Evolutionary conservation across 2,113 vertebrate genomes (phyloP).

Genomic region (Zapus hudsonius): DNA sequence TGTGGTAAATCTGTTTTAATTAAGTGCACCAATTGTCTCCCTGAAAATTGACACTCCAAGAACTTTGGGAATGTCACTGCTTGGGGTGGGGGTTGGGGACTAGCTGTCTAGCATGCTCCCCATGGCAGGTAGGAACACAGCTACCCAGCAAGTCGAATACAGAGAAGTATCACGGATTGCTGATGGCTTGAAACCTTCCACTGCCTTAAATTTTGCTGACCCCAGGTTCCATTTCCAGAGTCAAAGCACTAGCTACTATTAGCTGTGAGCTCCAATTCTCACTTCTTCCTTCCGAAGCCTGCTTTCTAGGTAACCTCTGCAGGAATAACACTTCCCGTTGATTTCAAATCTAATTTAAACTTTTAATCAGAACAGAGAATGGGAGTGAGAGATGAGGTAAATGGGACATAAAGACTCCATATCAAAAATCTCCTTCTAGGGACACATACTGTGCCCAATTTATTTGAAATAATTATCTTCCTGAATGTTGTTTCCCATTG

Average conservation of each 20-base stretch:
- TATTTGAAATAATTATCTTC: slow-evolving; percentile 56
- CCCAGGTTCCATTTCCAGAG: not conserved
- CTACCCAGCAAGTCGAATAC: not conserved
- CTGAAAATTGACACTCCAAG: not conserved
- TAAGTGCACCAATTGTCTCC: not conserved
- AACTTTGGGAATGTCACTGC: slow-evolving; percentile 13
- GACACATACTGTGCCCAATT: slow-evolving; percentile 39
- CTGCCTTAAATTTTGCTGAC: slow-evolving; percentile 36
- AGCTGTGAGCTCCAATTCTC: slow-evolving; percentile 14
- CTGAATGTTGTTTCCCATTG: slow-evolving; percentile 15
- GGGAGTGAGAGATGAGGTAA: not conserved
- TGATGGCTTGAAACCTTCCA: slow-evolving; percentile 21
- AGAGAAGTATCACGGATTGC: not conserved
- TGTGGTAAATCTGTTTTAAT: not conserved
- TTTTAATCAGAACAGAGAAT: slow-evolving; percentile 46
- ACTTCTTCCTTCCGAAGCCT: slow-evolving; percentile 19
- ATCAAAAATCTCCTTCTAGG: slow-evolving; percentile 31
- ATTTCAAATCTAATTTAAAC: slow-evolving; percentile 59
- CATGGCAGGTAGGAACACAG: not conserved
- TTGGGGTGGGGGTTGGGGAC: not conserved
- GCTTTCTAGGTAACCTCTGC: slow-evolving; percentile 28
- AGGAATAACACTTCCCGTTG: slow-evolving; percentile 19
- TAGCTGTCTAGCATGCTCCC: not conserved
- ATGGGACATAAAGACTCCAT: not conserved
- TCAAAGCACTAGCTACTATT: not conserved